Base-by-base conservation (phyloP, 2,888 invertebrate genomes). In the Thysanoteuthis rhombus region DNA sequence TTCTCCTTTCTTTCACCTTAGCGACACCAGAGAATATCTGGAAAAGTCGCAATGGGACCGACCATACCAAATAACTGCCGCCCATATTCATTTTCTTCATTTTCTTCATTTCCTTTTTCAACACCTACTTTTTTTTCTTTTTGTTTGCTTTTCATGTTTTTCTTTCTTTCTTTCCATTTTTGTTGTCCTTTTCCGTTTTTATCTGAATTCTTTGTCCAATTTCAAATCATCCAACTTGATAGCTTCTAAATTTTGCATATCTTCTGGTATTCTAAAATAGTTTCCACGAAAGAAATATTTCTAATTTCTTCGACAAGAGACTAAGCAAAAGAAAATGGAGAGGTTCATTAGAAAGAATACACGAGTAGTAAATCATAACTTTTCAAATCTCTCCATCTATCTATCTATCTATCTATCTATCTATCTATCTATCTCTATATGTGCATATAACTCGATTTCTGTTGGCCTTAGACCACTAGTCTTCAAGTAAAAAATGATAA, bases 1-100 rank as follows among this genome's bases (percentile, higher is more conserved):
- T 36, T 36, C 12, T n/a, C n/a, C n/a, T 19, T n/a, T 16, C 12
- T 75, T n/a, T 25, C n/a, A 36, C n/a, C 75, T 75, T 75, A 75
- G 75, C 75, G 75, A 75, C 75, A 75, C n/a, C 75, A 75, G 75
- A 75, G n/a, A 75, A 75, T 75, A 75, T 75, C 75, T n/a, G 75
- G n/a, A 75, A 75, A 75, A 75, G 75, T 75, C 75, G 75, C 75
- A 75, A 75, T 75, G 75, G 75, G 75, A 75, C 75, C 75, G 36
- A 75, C 75, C 75, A 75, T 36, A 75, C 4, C 4, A 75, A n/a
- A 25, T 28, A n/a, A n/a, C n/a, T n/a, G n/a, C 75, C 75, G 75
- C 75, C 75, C 75, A 75, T n/a, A n/a, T 75, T 75, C 12, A n/a
- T 75, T 75, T 12, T n/a, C n/a, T 4, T 12, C 16, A 25, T 75